phyloP scores from a whole-genome alignment of 2,113 vertebrate species.

The Misgurnus mizolepis region DNA sequence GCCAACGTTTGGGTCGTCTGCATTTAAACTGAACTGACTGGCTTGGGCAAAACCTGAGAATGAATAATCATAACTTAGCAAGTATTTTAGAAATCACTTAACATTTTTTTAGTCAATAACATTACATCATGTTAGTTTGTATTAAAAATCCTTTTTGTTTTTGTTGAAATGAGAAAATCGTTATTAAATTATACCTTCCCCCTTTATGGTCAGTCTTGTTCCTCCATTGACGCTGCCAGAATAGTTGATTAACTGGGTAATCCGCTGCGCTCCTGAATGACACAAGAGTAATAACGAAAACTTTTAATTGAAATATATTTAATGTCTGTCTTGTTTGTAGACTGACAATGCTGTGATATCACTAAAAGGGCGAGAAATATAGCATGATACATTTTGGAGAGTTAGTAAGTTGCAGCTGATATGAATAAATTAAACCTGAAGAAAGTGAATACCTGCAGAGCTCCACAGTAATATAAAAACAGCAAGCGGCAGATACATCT shows the following conservation, averaged over 20 bases:
- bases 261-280: conserved; percentile 65
- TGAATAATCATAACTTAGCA: not conserved
- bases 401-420: no score
- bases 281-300: no score
- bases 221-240: conserved; percentile 77
- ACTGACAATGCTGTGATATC: not conserved
- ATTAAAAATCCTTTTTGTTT: no score
- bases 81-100: not conserved
- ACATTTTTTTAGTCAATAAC: not conserved
- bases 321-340: not conserved
- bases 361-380: no score
- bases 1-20: conserved; percentile 66
- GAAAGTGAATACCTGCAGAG: not conserved
- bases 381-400: no score
- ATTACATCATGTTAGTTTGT: no score
- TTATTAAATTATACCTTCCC: conserved; percentile 65
- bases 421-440: no score
- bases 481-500: not conserved
- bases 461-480: conserved; percentile 25
- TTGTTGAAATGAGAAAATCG: no score
- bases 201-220: conserved; percentile 77
- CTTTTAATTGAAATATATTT: no score
- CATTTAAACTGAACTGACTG: conserved; percentile 78
- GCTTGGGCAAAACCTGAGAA: conserved; percentile 80
- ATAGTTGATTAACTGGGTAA: conserved; percentile 66